Evolutionary conservation across 2,797 vertebrate genomes (phyloP), one percentile per base, ranked within the genome.

Genomic region (Crax fasciolata): DNA sequence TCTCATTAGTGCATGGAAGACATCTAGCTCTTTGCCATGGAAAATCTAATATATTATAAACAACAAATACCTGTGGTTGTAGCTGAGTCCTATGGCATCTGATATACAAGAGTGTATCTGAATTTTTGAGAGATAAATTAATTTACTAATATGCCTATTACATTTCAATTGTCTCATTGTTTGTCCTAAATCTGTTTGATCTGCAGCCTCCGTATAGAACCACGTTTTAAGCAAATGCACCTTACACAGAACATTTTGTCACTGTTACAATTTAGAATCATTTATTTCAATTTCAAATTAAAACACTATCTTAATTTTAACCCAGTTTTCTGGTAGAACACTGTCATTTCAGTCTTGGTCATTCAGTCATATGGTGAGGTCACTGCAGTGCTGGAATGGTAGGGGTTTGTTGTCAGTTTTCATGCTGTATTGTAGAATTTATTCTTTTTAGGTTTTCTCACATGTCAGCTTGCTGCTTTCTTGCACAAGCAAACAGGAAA

Each of bases 381-480:
- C 30, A 28, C n/a, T 19, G 11, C 11, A 41, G 15, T 19, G 11
- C 30, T 48, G 6, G 18, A 41, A 55, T 76, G 4, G 11, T 20
- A n/a, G n/a, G 35, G 23, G 15, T 43, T 49, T 67, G 28, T 49
- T 49, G 28, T 21, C 28, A 46, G 16, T 46, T 43, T 84, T 90
- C 20, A 32, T 4, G 7, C 4, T 0, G 0, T n/a, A 20, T 17
- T 78, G 25, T 4, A 4, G 41, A 57, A 81, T 24, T 30, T 70
- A 14, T 43, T 35, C 18, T 76, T 89, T 75, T 57, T 52, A 44
- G 4, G 17, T 38, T 77, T 75, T 81, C 38, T 62, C 51, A 72
- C 32, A 27, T 65, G 5, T 20, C 49, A 76, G 5, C 43, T 91
- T 85, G 63, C 57, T 78, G 41, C 62, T 70, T 81, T n/a, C 54